These are phyloP conservation scores for Falco naumanni DNA, from an alignment of 2,797 vertebrate species.

Conservation along the genomic window DNA sequence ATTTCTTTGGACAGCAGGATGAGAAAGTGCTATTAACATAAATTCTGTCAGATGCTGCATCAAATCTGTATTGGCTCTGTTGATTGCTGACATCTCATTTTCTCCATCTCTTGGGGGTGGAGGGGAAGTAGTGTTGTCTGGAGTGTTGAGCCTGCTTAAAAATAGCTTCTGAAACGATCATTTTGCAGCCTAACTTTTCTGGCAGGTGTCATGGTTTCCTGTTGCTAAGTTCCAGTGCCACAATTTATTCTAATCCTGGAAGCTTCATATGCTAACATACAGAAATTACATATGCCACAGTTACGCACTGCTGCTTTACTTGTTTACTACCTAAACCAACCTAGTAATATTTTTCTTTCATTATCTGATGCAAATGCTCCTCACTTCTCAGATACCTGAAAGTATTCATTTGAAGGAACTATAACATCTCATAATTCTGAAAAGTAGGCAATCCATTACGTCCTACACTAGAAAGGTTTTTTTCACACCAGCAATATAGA, in stretches of 20 bases:
- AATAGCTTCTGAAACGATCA: slow-evolving; percentile 19
- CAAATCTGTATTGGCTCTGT: not conserved
- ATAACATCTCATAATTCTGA: not conserved
- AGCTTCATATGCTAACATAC: not conserved
- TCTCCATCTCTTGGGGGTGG: not conserved
- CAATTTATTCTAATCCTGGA: not conserved
- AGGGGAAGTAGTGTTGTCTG: not conserved
- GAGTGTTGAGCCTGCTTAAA: not conserved
- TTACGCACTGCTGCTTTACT: not conserved
- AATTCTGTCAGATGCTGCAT: slow-evolving; percentile 44
- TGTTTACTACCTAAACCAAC: not conserved
- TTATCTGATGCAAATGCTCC: not conserved
- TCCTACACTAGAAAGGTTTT: not conserved
- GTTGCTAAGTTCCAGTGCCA: not conserved
- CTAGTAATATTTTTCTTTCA: not conserved
- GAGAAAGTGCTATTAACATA: slow-evolving; percentile 31
- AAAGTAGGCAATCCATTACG: not conserved
- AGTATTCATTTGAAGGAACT: not conserved
- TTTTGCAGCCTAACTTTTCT: not conserved
- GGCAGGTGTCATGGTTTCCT: not conserved
- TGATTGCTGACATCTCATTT: slow-evolving; percentile 35
- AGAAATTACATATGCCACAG: not conserved
- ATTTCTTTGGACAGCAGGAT: slow-evolving; percentile 16
- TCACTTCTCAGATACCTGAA: not conserved
- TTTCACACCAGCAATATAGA: not conserved